Base-by-base conservation (phyloP, 2,888 invertebrate genomes). In the Brassicogethes aeneus region DNA sequence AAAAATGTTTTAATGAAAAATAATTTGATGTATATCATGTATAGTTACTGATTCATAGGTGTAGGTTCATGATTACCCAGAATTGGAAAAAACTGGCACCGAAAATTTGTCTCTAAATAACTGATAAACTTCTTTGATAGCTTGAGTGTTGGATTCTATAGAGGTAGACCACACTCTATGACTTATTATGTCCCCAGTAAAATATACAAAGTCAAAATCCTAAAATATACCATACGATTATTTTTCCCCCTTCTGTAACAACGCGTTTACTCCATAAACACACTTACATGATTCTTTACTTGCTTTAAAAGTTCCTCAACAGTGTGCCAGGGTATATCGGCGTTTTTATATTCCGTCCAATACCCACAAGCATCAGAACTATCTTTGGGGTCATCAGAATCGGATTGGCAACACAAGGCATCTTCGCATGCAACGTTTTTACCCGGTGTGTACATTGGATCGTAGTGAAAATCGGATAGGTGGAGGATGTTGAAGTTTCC, bases 111-210 rank as follows among this genome's bases (percentile, higher is more conserved):
- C 44, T 15, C 60, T 57, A 8, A 76, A 54, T 43, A 33, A 45
- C 37, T 41, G 57, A 33, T 76, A 72, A 3, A 78, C 65, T 47
- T 74, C 70, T 3, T 60, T 59, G 37, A 85, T 73, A 44, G 76
- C 73, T 1, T 73, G 65, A 2, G 71, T 66, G 54, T 88, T 88
- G 46, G 74, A 68, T 33, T 74, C 70, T 32, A 72, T 69, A 0
- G 79, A 76, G 2, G 91, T 91, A 51, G 80, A 80, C 92, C 93
- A 94, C 12, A 88, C 76, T 49, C 81, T 82, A 59, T 93, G 92
- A 54, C 89, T 84, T 35, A 90, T 77, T 5, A 87, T 75, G 59
- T 94, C 93, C 1, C 93, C 93, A 12, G 92, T 86, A 63, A 86
- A 85, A 55, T 90, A 82, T 5, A 93, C 70, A 15, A 75, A 72